Conservation (phyloP, 2,113 vertebrate genomes). For the Grus americana region DNA sequence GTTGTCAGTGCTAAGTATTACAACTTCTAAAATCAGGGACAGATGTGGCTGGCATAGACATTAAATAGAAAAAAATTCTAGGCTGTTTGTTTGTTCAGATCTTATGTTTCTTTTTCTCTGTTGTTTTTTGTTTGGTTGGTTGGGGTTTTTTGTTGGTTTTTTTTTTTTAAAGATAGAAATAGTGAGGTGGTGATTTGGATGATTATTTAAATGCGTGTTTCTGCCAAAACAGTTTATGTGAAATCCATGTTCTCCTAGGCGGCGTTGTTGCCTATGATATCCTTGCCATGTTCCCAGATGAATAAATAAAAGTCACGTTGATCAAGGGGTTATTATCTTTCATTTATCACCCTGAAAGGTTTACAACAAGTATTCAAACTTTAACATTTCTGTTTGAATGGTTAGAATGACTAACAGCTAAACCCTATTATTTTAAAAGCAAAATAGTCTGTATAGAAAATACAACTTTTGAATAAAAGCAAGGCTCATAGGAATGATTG, state of each 20-base stretch:
- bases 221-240: conserved; percentile 1
- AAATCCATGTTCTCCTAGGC: neutral
- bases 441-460: neutral
- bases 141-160: neutral
- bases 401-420: neutral
- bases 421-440: neutral
- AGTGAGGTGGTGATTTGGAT: conserved; percentile 21
- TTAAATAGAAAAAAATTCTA: neutral
- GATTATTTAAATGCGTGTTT: conserved; percentile 20
- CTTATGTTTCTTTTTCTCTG: neutral
- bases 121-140: neutral
- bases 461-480: neutral
- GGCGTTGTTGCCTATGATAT: neutral
- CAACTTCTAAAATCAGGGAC: neutral
- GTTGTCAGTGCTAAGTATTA: neutral
- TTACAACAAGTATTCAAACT: neutral
- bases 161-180: neutral
- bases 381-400: neutral
- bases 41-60: neutral
- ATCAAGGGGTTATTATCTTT: conserved; percentile 12
- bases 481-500: neutral
- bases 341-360: neutral
- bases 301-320: conserved; percentile 31
- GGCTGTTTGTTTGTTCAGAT: neutral
- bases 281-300: neutral